Base-by-base conservation (phyloP, 2,888 invertebrate species). In the Brachynemurus nebulosus region DNA sequence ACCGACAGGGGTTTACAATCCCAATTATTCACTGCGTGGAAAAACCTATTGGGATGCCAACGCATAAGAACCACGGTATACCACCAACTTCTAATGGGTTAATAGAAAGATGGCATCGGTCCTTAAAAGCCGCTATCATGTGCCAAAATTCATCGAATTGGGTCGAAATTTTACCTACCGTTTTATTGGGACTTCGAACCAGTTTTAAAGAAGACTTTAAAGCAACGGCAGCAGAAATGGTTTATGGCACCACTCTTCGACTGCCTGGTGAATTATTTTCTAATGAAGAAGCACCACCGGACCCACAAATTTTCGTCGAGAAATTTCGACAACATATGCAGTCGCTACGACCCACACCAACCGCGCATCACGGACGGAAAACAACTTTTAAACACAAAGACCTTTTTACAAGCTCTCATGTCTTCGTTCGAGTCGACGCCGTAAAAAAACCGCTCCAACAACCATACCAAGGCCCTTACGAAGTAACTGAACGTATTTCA, bases 91-190 rank as follows among this genome's bases (percentile, higher is more conserved):
- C n/a, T n/a, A n/a, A n/a, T n/a, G n/a, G n/a, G n/a, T n/a, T n/a
- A n/a, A n/a, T n/a, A n/a, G n/a, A n/a, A n/a, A n/a, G n/a, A n/a
- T n/a, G n/a, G n/a, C n/a, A n/a, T n/a, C n/a, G n/a, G n/a, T n/a
- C n/a, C n/a, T n/a, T n/a, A n/a, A 65, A 62, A 52, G 53, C 61
- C 0, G 57, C 65, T 0, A 46, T 62, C 17, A n/a, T 12, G n/a
- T 6, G 14, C 5, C 6, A 7, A 8, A 34, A 23, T 23, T 7
- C 23, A 9, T 7, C n/a, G 34, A 5, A 11, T 30, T 59, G 59
- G 57, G 34, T 49, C 4, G 46, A 48, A 3, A 45, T 45, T 7
- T 48, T 63, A 20, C 59, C 59, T 1, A 42, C 50, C 4, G 53
- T 61, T 5, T n/a, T n/a, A n/a, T n/a, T n/a, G n/a, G n/a, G n/a